Evolutionary conservation across 1,140 invertebrate species (phyloP).

Genomic region (Drosophila parvula): DNA sequence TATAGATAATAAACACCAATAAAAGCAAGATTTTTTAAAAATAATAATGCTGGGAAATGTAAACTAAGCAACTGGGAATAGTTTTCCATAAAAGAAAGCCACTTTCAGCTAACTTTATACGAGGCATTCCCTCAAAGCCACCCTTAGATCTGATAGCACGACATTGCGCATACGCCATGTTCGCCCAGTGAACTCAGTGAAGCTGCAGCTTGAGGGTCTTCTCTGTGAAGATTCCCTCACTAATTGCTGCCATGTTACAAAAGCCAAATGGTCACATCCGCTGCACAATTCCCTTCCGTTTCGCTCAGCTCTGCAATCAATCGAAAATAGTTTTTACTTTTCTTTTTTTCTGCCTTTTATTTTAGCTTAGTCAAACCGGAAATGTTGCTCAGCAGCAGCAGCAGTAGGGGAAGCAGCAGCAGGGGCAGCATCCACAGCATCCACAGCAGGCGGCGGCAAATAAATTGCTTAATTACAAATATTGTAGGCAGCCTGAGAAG

Average conservation of each 20-base stretch:
- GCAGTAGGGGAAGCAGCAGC: background rate
- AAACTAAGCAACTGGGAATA: background rate
- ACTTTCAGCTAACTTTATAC: background rate
- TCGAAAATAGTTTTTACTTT: constrained; percentile 41
- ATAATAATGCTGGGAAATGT: too few species aligned
- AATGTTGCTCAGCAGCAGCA: constrained; percentile 64
- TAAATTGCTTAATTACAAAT: constrained; percentile 82
- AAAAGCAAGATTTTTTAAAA: too few species aligned
- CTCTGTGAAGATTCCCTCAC: constrained; percentile 41
- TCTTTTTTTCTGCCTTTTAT: constrained; percentile 18
- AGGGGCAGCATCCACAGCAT: constrained; percentile 18
- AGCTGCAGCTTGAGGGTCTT: constrained; percentile 14
- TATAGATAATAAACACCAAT: too few species aligned
- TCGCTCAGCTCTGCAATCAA: constrained; percentile 30
- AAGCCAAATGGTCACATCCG: constrained; percentile 69
- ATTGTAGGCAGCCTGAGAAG: constrained; percentile 52
- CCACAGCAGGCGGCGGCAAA: constrained; percentile 46
- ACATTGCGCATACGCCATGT: constrained; percentile 62
- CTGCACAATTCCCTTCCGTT: constrained; percentile 33
- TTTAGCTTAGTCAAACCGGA: constrained; percentile 61
- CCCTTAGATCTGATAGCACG: background rate
- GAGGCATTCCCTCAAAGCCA: background rate
- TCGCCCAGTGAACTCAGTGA: background rate
- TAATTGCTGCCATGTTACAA: constrained; percentile 64
- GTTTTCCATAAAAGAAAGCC: background rate